phyloP scores from a whole-genome alignment of 2,797 vertebrate species.

The Leptoclinus maculatus region DNA sequence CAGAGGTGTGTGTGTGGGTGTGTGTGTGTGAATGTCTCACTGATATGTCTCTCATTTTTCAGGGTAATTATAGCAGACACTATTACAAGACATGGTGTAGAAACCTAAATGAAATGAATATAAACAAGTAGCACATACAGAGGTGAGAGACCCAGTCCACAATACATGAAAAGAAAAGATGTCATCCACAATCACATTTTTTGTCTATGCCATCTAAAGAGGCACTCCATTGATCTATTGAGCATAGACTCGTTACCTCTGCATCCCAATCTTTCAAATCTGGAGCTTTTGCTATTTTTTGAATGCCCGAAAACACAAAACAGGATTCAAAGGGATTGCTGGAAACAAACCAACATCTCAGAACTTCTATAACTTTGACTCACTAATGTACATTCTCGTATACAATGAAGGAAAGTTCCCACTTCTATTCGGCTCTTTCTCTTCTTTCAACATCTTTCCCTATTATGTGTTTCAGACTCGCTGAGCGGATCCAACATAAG shows the following conservation, averaged over 20 bases:
- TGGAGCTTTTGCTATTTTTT: not conserved
- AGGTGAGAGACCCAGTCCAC: not conserved
- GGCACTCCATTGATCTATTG: not conserved
- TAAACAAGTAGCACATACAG: not conserved
- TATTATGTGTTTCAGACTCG: slow-evolving; percentile 83
- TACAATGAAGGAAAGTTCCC: not conserved
- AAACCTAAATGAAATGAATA: not conserved
- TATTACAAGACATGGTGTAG: not conserved
- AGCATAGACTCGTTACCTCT: not conserved
- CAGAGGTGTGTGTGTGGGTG: slow-evolving; percentile 80
- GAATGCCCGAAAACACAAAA: not conserved
- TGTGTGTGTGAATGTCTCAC: not conserved
- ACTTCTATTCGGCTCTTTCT: not conserved
- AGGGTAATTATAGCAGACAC: too few species aligned
- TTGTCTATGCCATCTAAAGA: not conserved
- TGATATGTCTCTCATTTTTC: not conserved
- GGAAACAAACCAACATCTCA: not conserved
- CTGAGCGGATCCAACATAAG: slow-evolving; percentile 85
- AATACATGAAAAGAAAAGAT: not conserved
- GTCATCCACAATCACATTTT: not conserved
- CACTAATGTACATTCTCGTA: not conserved
- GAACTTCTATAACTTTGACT: not conserved
- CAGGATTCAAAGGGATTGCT: not conserved
- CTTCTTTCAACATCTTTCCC: slow-evolving; percentile 3
- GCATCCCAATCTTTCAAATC: not conserved